Conservation (phyloP, 2,113 vertebrate species). For the Centropristis striata region DNA sequence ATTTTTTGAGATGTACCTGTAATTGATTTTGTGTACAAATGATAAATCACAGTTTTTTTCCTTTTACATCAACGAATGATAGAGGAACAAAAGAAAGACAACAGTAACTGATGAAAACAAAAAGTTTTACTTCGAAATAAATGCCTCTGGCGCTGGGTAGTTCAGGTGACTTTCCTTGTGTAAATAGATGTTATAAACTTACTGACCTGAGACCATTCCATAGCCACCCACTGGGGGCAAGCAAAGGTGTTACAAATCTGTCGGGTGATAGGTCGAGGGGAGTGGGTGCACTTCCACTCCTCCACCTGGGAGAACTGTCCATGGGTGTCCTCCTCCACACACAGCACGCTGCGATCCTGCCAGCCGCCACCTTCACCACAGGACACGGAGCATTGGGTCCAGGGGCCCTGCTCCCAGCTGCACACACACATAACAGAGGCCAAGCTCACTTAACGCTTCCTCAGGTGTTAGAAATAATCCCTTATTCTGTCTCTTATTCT, state of each 20-base stretch:
- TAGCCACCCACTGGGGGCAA: constrained; percentile 94
- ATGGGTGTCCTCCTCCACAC: constrained; percentile 92
- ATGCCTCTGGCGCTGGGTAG: neutral
- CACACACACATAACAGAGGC: neutral
- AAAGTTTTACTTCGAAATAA: neutral
- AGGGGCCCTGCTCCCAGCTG: constrained; percentile 96
- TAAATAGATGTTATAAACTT: too few relatives aligned
- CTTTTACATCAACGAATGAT: too few relatives aligned
- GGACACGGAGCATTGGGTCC: constrained; percentile 93
- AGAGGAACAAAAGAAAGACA: too few relatives aligned
- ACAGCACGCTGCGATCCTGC: constrained; percentile 92
- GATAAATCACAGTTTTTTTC: too few relatives aligned
- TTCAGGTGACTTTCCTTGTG: too few relatives aligned
- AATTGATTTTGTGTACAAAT: too few relatives aligned
- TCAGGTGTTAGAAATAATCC: too few relatives aligned
- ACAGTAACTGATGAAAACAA: neutral
- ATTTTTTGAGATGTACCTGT: too few relatives aligned
- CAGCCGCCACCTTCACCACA: constrained; percentile 90
- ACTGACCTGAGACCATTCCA: constrained; percentile 97
- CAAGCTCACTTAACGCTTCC: neutral
- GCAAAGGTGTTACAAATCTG: constrained; percentile 92
- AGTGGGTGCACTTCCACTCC: constrained; percentile 96
- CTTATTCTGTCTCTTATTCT: too few relatives aligned
- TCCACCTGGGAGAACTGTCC: constrained; percentile 91
- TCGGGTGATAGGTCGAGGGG: constrained; percentile 87